Percentiles rank a stretch among this genome's conserved stretches.
Conservation (phyloP, 1,140 invertebrate genomes). For the Bombus impatiens region DNA sequence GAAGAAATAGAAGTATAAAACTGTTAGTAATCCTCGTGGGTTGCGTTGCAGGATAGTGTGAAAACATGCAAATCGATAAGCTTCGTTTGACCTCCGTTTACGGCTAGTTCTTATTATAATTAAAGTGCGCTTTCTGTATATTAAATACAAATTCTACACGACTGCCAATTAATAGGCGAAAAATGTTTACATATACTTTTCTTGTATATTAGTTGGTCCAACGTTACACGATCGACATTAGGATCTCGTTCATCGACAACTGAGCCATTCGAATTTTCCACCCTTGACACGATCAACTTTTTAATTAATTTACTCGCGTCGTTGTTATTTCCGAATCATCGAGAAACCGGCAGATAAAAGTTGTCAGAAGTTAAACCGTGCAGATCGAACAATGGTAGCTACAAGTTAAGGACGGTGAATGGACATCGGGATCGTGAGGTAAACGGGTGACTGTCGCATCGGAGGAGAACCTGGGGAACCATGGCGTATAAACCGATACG, state of each 20-base stretch:
- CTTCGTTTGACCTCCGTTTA: not conserved
- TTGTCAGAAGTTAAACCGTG: not conserved
- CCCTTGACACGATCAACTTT: not conserved
- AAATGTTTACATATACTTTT: no score
- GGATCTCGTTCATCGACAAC: no score
- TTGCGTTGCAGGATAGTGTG: not conserved
- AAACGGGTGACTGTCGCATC: conserved; percentile 53
- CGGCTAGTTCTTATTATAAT: not conserved
- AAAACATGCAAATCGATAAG: not conserved
- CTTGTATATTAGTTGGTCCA: no score
- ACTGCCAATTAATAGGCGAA: not conserved
- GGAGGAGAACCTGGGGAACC: conserved; percentile 60
- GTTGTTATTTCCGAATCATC: not conserved
- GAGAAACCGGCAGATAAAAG: not conserved
- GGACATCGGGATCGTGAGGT: conserved; percentile 52
- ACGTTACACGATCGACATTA: no score
- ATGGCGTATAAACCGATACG: conserved; percentile 75
- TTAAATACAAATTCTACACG: not conserved
- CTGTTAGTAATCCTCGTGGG: not conserved
- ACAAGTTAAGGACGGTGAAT: conserved; percentile 18
- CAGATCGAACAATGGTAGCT: not conserved
- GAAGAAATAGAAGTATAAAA: not conserved
- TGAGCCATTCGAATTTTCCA: no score
- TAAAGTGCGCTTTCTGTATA: not conserved
- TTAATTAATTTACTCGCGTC: not conserved